Percentiles rank a stretch among this genome's conserved stretches.
phyloP scores from a whole-genome alignment of 1,140 invertebrate species.

The Leptinotarsa undecemlineata region DNA sequence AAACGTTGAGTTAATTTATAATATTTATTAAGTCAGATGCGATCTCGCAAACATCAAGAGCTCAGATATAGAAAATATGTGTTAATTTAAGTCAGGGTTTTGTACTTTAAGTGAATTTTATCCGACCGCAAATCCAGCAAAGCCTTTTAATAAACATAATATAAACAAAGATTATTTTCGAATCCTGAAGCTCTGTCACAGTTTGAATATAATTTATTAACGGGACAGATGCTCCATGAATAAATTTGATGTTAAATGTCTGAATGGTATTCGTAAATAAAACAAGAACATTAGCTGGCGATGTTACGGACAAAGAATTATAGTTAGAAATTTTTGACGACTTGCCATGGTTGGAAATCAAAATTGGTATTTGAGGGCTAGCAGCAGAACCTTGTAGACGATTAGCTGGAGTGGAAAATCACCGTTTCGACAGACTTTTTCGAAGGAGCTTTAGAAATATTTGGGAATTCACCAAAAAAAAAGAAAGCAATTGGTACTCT shows the following conservation, averaged over 20 bases:
- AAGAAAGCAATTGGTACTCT: no score
- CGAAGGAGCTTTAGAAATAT: no score
- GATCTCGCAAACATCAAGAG: no score
- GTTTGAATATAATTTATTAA: slow-evolving; percentile 33
- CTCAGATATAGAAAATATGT: no score
- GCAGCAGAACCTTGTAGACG: background rate
- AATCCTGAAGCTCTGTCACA: slow-evolving; percentile 26
- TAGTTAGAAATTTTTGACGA: background rate
- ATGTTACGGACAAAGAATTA: background rate
- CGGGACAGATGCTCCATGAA: slow-evolving; percentile 26
- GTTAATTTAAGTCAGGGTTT: no score
- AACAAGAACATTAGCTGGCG: slow-evolving; percentile 2
- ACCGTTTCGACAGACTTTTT: no score
- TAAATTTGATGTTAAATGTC: slow-evolving; percentile 25
- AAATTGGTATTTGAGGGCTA: no score
- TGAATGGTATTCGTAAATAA: slow-evolving; percentile 17
- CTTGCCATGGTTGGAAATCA: no score
- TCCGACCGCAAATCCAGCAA: slow-evolving; percentile 29
- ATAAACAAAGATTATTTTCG: slow-evolving; percentile 42
- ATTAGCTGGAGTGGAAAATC: no score
- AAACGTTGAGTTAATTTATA: no score
- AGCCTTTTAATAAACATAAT: slow-evolving; percentile 23
- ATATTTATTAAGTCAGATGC: no score
- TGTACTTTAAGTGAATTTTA: slow-evolving; percentile 2
- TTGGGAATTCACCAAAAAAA: no score